Conservation (phyloP, 64 coral and sea anemone species). For the Dendronephthya gigantea region DNA sequence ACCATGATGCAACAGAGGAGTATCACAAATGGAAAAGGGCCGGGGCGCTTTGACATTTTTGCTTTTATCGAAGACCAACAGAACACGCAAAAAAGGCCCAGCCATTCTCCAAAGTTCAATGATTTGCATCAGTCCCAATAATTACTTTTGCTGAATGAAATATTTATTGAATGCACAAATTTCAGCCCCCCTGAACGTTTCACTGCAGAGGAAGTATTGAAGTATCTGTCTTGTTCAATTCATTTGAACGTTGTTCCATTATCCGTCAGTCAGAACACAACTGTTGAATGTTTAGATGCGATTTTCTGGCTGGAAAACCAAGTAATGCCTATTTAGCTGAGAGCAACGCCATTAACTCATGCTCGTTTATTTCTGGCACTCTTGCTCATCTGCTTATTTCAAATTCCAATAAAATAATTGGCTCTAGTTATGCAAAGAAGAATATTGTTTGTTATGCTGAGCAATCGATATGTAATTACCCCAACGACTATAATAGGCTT, state of each 20-base stretch:
- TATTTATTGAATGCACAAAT: background rate
- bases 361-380: background rate
- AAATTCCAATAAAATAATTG: background rate
- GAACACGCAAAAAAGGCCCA: background rate
- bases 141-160: background rate
- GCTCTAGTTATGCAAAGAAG: background rate
- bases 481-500: constrained; percentile 11
- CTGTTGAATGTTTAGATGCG: constrained; percentile 16
- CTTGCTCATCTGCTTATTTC: background rate
- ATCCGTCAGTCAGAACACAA: constrained; percentile 31
- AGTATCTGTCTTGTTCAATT: background rate
- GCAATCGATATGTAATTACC: background rate
- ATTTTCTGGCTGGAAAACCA: background rate
- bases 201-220: background rate
- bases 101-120: background rate
- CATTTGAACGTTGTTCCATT: constrained; percentile 16
- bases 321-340: background rate
- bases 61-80: background rate
- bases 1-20: background rate
- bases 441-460: background rate
- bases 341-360: background rate
- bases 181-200: background rate
- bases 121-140: background rate
- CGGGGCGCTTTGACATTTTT: background rate
- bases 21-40: background rate